phyloP scores from a whole-genome alignment of 2,113 vertebrate genomes.

The Holacanthus passer region DNA sequence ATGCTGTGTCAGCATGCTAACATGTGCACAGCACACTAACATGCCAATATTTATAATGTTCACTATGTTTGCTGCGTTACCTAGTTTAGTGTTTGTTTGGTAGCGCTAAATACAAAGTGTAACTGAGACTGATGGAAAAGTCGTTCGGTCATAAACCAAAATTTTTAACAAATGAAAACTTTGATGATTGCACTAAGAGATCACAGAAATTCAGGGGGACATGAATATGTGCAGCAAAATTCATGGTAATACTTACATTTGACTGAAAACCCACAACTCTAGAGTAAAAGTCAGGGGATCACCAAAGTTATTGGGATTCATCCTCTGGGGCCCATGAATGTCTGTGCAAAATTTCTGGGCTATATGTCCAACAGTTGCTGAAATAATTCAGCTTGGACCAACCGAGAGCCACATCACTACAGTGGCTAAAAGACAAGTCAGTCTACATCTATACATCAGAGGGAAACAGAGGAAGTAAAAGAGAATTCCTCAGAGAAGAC shows the following conservation, averaged over 20 bases:
- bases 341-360: neutral
- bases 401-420: neutral
- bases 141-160: no score
- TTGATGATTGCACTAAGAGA: neutral
- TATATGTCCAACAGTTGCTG: neutral
- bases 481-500: constrained; percentile 39
- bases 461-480: constrained; percentile 25
- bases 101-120: neutral
- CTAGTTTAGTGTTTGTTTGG: neutral
- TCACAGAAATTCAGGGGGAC: neutral
- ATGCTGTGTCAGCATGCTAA: neutral
- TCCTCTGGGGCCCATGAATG: neutral
- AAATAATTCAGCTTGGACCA: neutral
- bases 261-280: neutral
- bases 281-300: neutral
- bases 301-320: neutral
- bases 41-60: neutral
- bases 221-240: neutral
- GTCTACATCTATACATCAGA: neutral
- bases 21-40: neutral
- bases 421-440: neutral
- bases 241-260: neutral
- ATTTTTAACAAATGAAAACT: neutral
- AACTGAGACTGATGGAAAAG: neutral
- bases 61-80: neutral